phyloP scores from a whole-genome alignment of 2,797 vertebrate genomes.

The Myotis vivesi region DNA sequence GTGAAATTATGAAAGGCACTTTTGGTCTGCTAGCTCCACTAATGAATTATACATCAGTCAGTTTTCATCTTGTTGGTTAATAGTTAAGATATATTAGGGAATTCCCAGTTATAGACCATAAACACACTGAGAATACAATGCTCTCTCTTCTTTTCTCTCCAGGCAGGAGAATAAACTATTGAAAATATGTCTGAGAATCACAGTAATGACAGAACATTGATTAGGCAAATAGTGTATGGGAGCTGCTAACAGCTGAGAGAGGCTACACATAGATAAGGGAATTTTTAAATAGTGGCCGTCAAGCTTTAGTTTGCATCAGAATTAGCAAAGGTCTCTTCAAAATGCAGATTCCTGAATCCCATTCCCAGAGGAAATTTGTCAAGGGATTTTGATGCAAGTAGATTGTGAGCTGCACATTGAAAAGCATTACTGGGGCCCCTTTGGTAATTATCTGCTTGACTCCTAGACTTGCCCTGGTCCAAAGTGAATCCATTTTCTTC shows the following conservation, averaged over 20 bases:
- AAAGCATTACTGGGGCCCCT: neutral
- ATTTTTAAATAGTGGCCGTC: neutral
- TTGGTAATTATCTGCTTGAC: neutral
- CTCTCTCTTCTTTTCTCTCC: neutral
- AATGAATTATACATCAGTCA: conserved; percentile 23
- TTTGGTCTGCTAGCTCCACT: neutral
- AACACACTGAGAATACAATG: neutral
- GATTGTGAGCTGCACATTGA: neutral
- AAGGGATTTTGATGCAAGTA: neutral
- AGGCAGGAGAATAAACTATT: neutral
- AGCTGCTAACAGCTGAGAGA: neutral
- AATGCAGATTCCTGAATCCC: neutral
- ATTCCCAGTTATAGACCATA: neutral
- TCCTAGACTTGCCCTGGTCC: neutral
- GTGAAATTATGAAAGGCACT: conserved; percentile 45
- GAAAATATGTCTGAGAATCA: conserved; percentile 12
- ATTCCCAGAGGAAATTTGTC: neutral
- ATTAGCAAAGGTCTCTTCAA: neutral
- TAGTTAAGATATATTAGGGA: conserved; percentile 43
- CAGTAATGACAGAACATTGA: neutral
- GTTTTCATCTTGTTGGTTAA: neutral
- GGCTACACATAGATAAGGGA: neutral
- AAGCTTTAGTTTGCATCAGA: neutral
- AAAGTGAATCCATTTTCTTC: neutral
- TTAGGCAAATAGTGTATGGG: neutral